Evolutionary conservation across 2,113 vertebrate species (phyloP).

Genomic region (Hepsetus odoe): DNA sequence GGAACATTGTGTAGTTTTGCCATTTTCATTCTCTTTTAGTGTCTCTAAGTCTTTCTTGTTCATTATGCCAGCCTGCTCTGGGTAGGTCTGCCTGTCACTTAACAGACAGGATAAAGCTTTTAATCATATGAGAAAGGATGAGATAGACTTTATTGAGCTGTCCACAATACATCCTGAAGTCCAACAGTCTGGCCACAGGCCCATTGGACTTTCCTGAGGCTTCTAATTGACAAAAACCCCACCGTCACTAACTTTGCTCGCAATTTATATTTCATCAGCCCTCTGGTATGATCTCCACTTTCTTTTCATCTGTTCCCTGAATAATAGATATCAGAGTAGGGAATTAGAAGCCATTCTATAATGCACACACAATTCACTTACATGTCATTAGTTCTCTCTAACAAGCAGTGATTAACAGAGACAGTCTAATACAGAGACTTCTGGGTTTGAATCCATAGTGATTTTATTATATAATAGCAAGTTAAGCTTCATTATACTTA

Average conservation of each 20-base stretch:
- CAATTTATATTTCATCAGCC: slow-evolving; percentile 14
- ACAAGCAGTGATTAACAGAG: slow-evolving; percentile 3
- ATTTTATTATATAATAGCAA: not conserved
- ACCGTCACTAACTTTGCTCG: not conserved
- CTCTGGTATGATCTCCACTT: not conserved
- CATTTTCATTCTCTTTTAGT: too few species aligned
- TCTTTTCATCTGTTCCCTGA: slow-evolving; percentile 3
- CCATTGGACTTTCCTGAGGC: not conserved
- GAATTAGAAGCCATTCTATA: slow-evolving; percentile 13
- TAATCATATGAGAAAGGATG: not conserved
- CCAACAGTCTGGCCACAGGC: not conserved
- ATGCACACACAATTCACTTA: slow-evolving; percentile 23
- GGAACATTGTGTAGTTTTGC: not conserved
- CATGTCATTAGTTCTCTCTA: slow-evolving; percentile 26
- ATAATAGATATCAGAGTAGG: slow-evolving; percentile 1
- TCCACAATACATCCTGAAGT: slow-evolving; percentile 11
- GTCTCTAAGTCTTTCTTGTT: not conserved
- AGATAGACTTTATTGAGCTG: not conserved
- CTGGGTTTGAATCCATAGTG: slow-evolving; percentile 4
- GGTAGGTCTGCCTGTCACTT: not conserved
- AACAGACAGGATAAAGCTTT: not conserved
- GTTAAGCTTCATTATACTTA: not conserved
- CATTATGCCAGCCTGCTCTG: too few species aligned
- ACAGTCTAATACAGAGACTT: not conserved
- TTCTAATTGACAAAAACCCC: slow-evolving; percentile 1